phyloP scores from a whole-genome alignment of 2,888 invertebrate genomes.

The Empis stercorea region DNA sequence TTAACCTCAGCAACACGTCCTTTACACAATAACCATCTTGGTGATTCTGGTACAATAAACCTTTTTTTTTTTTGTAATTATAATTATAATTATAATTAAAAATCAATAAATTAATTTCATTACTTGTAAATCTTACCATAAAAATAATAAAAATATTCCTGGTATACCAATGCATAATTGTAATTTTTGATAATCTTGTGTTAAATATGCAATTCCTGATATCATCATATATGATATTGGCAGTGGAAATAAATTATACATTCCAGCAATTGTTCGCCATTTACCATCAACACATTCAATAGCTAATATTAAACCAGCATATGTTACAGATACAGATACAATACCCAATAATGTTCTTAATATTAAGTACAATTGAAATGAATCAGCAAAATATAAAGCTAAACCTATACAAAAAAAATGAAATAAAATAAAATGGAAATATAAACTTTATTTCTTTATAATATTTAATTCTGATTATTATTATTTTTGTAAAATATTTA shows the following conservation, averaged over 20 bases:
- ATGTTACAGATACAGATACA: conserved; percentile 69
- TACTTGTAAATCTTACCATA: conserved; percentile 43
- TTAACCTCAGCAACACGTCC: conserved; percentile 58
- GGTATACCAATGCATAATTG: conserved; percentile 62
- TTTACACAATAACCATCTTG: conserved; percentile 62
- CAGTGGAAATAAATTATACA: conserved; percentile 67
- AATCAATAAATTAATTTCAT: neutral
- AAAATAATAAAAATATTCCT: conserved; percentile 49
- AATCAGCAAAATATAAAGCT: conserved; percentile 54
- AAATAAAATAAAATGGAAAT: conserved; percentile 11
- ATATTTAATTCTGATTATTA: neutral
- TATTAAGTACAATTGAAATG: conserved; percentile 55
- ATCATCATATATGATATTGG: conserved; percentile 63
- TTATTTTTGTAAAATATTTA: no score
- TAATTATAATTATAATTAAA: neutral
- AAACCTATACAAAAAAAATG: conserved; percentile 30
- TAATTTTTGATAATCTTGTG: conserved; percentile 59
- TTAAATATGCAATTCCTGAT: conserved; percentile 53
- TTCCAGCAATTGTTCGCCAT: conserved; percentile 68
- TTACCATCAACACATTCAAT: conserved; percentile 68
- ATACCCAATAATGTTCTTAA: conserved; percentile 59
- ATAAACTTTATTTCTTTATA: conserved; percentile 4
- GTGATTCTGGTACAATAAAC: conserved; percentile 68
- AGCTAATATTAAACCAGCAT: conserved; percentile 65
- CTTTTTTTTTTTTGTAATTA: conserved; percentile 31